Conservation (phyloP, 2,888 invertebrate species). For the Patella ulyssiponensis region DNA sequence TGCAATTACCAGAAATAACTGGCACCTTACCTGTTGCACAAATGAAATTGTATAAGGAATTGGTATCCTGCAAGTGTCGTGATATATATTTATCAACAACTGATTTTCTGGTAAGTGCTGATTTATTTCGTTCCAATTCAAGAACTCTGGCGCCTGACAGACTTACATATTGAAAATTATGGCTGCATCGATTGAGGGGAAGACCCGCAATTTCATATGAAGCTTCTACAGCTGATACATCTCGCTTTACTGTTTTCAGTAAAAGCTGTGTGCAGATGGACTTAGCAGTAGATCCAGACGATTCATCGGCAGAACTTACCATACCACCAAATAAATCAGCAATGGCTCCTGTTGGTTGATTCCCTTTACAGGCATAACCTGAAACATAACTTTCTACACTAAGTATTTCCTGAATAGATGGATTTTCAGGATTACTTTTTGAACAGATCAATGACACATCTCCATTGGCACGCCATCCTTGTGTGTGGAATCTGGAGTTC, state of each 20-base stretch:
- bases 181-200: slow-evolving; percentile 41
- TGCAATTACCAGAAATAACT: slow-evolving; percentile 24
- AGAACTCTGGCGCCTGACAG: slow-evolving; percentile 37
- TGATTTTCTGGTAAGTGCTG: slow-evolving; percentile 31
- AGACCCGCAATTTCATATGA: slow-evolving; percentile 37
- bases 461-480: slow-evolving; percentile 45
- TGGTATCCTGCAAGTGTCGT: slow-evolving; percentile 21
- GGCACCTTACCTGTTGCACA: slow-evolving; percentile 31
- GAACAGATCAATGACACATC: slow-evolving; percentile 47
- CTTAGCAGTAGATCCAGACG: slow-evolving; percentile 18
- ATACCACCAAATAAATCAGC: slow-evolving; percentile 33
- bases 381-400: slow-evolving; percentile 35
- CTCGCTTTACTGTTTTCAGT: slow-evolving; percentile 42
- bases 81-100: slow-evolving; percentile 35
- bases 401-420: slow-evolving; percentile 44
- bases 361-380: slow-evolving; percentile 42
- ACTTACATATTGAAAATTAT: slow-evolving; percentile 40
- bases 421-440: slow-evolving; percentile 40
- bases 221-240: slow-evolving; percentile 43
- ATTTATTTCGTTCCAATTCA: slow-evolving; percentile 21
- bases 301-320: neutral
- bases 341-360: slow-evolving; percentile 40
- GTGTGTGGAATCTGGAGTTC: slow-evolving; percentile 43
- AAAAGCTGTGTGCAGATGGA: slow-evolving; percentile 38
- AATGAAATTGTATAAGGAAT: slow-evolving; percentile 37